Base-by-base conservation (phyloP, 2,113 vertebrate species). In the Lethenteron camtschaticum region DNA sequence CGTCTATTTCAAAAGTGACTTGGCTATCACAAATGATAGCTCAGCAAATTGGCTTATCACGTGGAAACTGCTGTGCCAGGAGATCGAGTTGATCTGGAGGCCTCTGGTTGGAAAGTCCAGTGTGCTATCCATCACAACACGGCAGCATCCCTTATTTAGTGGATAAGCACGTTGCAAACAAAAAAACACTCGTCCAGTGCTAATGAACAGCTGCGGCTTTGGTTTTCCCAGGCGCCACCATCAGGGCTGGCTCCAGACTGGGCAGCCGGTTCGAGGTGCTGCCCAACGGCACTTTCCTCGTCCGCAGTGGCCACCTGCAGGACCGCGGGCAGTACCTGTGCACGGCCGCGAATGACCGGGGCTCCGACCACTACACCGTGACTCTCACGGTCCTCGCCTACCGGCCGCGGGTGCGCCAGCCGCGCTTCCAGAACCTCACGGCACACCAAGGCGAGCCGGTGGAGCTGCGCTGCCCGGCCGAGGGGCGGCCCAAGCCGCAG, bases 261-360 rank as follows among this genome's bases (percentile, higher is more conserved):
- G 63, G 63, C 10, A 85, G 85, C 56, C 79, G 88, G 8, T 87
- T 88, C 60, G 81, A 91, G 72, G 84, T 95, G 20, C 80, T 83
- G 70, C 75, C n/a, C 20, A 89, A 91, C 6, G 91, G 91, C 3
- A 85, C 86, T 0, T 75, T 96, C 2, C 70, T 83, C 74, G 86
- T 96, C 71, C 82, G 75, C 13, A 81, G 78, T 4, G 79, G 76
- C 1, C 85, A 87, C 3, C 76, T 80, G 9, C 78, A 81, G 24
- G 91, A 96, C 73, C 78, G 68, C 0, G 90, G 89, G 2, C 86
- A 83, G 72, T 96, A 92, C 76, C 57, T 84, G 70, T 96, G 91
- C 75, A 82, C 76, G 0, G 85, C 81, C 66, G 82, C 82, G 74
- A 94, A 90, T 73, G 75, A 79, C 56, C 80, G 86, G 3, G 89